Evolutionary conservation across 1,140 invertebrate species (phyloP), one percentile per base, ranked within the genome.

Genomic region (Rhizoglyphus robini): DNA sequence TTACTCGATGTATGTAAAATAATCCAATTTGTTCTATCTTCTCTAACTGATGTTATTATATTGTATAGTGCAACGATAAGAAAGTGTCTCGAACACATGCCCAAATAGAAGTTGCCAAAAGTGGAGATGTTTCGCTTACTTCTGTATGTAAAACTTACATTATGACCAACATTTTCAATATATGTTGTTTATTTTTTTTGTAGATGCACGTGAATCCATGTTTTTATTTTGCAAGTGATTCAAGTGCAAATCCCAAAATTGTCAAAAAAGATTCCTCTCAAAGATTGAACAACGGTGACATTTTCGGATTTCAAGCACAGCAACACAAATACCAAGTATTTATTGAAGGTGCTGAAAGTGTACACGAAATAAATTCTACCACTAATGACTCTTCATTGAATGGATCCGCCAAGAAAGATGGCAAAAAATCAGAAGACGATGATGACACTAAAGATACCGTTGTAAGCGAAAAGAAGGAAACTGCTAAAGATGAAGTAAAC

Each of bases 51-150:
- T 32, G 29, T 27, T 59, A n/a, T 67, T 67, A 31, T 3, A 58
- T 62, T 46, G 32, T n/a, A 66, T 31, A 71, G 69, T 72, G 71
- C 36, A 66, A 65, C 54, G 70, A 72, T 46, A 72, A 72, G 60
- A 72, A 72, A 71, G 71, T 72, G 1, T 72, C 71, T 4, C 59
- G 71, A 23, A 72, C 69, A 48, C 70, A 71, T 64, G 71, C 71
- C 25, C 57, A 68, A 3, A 65, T 72, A 4, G 71, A 72, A 63
- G 67, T 72, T 3, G 68, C 65, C 20, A 70, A 66, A 23, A 59
- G 62, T 32, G 71, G 70, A 3, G 71, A 71, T 61, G 65, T 72
- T 3, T 62, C 41, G 48, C 59, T 72, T 25, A 71, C 68, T 31
- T 69, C 71, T 51, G 69, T 71, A 62, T 65, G 68, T 71, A 58